Base-by-base conservation (phyloP, 1,140 invertebrate species). In the Lepidotrigona ventralis region DNA sequence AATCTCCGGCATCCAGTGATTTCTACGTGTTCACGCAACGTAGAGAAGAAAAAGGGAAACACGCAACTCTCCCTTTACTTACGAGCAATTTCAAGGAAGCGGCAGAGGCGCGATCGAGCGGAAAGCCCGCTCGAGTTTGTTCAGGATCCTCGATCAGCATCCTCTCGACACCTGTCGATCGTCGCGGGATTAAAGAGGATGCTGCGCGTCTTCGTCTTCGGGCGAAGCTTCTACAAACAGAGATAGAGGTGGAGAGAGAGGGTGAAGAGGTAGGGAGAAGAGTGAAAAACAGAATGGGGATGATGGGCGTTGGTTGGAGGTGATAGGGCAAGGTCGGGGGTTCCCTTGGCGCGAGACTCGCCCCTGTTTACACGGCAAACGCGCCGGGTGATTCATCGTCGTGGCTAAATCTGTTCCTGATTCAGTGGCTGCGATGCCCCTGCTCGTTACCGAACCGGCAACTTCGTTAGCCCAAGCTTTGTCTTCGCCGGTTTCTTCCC, bases 281-380 rank as follows among this genome's bases (percentile, higher is more conserved):
- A 21, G 9, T 2, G 72, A n/a, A 15, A 66, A 56, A 33, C 58
- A 54, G 78, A 63, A 29, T 46, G 39, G 51, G 19, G n/a, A 56
- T 46, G 66, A 33, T 51, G 51, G 51, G 29, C 21, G 6, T n/a
- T 17, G 4, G n/a, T 17, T 1, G n/a, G 66, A 68, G 23, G 51
- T 15, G 39, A 23, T 53, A n/a, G 14, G 56, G 64, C 79, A 64
- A 69, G 54, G 51, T 60, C 68, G 39, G 69, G 60, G 77, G 76
- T 79, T 76, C 68, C 68, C 23, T 60, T 66, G 75, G n/a, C 46
- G n/a, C 46, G 78, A 71, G 72, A 72, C 85, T 81, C 78, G 74
- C 78, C 58, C 77, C 75, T 91, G 90, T 91, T 91, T 91, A 88
- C 90, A 90, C 69, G 86, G 88, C 74, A 91, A 91, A 91, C 89